Evolutionary conservation across 2,113 vertebrate species (phyloP), one percentile per base, ranked within the genome.

Genomic region (Psephotus haematonotus): DNA sequence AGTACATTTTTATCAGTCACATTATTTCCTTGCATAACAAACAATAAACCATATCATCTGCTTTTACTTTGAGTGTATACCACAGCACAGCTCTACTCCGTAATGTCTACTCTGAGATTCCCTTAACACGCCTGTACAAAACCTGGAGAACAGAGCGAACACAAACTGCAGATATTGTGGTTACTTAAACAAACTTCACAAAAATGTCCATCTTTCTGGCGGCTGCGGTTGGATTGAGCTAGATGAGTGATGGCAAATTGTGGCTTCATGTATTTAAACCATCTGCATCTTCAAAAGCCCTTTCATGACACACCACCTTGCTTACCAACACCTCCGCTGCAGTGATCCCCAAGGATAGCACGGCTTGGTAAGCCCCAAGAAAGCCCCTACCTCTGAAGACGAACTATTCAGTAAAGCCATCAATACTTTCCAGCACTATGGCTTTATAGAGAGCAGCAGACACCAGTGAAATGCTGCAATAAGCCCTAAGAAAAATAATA

Each of bases 31-130:
- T 25, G 68, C 63, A 5, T 29, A 70, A 90, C 57, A 92, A 79
- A 83, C 20, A 84, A 78, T 83, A 92, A 95, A 87, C 18, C 90
- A 75, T 83, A 84, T 92, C 91, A 71, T 85, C 67, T 89, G 94
- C 77, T 93, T 78, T 59, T 63, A 53, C 76, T 96, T 52, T 7
- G 57, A 69, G 70, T 2, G 6, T 20, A 60, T 7, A 72, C 41
- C 75, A 11, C 77, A 28, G 69, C 71, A 10, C 23, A 3, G 63
- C 7, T n/a, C 74, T 23, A 13, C 69, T 70, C 44, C 0, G 31
- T n/a, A 72, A 78, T 1, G 25, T 70, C 75, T 71, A 52, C 88
- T 80, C 44, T 1, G 22, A 65, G 77, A 65, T 75, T 47, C 90
- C 74, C 47, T 67, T 24, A 78, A 60, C 2, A 46, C 2, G 52